These are phyloP conservation scores for Melangyna quadrimaculata DNA, from an alignment of 2,888 invertebrate species.

Conservation along the genomic window DNA sequence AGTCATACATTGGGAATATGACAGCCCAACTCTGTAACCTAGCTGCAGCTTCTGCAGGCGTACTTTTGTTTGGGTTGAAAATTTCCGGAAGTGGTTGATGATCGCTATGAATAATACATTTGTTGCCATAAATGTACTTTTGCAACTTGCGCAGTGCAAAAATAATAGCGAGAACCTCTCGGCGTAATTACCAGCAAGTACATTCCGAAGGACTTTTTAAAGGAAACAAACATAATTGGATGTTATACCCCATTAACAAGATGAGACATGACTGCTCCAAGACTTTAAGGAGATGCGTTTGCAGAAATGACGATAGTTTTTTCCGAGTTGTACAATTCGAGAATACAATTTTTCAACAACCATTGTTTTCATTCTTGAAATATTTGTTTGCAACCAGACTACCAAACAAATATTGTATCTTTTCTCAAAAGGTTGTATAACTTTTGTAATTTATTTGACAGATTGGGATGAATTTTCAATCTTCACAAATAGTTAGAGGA, in stretches of 20 bases:
- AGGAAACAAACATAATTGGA: constrained; percentile 53
- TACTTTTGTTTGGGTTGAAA: constrained; percentile 27
- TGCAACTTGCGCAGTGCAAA: constrained; percentile 79
- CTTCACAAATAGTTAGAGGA: constrained; percentile 23
- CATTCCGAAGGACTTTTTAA: constrained; percentile 45
- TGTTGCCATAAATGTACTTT: constrained; percentile 77
- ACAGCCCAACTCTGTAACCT: no score
- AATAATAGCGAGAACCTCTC: constrained; percentile 76
- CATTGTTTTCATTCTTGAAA: constrained; percentile 26
- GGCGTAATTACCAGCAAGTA: constrained; percentile 74
- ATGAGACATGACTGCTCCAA: constrained; percentile 51
- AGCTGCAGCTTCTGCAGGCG: constrained; percentile 19
- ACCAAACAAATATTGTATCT: constrained; percentile 8
- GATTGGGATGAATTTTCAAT: constrained; percentile 18
- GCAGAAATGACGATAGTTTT: constrained; percentile 47
- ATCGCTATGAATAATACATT: constrained; percentile 5
- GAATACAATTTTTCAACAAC: constrained; percentile 12
- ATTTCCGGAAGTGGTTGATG: constrained; percentile 38
- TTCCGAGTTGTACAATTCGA: constrained; percentile 35
- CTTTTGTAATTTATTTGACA: constrained; percentile 8
- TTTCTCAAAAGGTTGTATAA: constrained; percentile 23
- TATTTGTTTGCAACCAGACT: not conserved
- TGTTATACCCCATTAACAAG: constrained; percentile 49
- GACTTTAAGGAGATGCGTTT: constrained; percentile 51
- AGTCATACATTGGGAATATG: constrained; percentile 37